phyloP scores from a whole-genome alignment of 2,113 vertebrate genomes.

The Hydropotes inermis region DNA sequence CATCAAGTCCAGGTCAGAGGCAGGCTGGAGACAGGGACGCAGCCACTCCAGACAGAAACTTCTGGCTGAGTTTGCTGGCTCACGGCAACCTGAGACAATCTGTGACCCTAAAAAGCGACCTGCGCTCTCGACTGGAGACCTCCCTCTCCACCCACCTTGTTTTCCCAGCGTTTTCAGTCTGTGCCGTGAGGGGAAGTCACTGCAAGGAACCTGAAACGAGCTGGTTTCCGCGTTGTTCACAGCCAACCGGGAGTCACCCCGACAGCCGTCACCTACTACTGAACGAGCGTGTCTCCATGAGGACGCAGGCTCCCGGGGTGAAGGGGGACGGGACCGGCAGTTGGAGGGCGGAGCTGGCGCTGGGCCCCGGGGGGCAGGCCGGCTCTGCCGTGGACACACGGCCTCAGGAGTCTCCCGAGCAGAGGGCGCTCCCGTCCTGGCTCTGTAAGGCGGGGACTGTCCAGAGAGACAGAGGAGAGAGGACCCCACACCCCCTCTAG shows the following conservation, averaged over 20 bases:
- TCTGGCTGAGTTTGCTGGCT: background rate
- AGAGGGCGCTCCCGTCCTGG: rapidly evolving
- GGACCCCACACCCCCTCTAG: background rate
- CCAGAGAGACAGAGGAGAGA: background rate
- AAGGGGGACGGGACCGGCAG: rapidly evolving
- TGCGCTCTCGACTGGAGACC: background rate
- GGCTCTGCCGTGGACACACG: rapidly evolving
- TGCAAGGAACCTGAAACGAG: background rate
- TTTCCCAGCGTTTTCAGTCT: background rate
- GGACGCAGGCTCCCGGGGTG: no score
- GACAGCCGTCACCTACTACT: background rate
- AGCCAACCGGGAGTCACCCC: background rate
- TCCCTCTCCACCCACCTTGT: background rate
- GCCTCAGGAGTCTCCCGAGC: background rate
- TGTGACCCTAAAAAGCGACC: background rate
- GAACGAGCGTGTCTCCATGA: rapidly evolving
- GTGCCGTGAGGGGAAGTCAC: background rate
- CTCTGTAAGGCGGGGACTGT: background rate
- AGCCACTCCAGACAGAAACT: background rate
- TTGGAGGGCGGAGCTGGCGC: background rate
- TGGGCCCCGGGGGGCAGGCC: background rate
- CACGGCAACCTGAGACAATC: background rate
- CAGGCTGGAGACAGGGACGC: background rate
- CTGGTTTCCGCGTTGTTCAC: background rate
- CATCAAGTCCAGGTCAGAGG: background rate